Evolutionary conservation across 2,113 vertebrate species (phyloP).

Genomic region (Pterocles gutturalis): DNA sequence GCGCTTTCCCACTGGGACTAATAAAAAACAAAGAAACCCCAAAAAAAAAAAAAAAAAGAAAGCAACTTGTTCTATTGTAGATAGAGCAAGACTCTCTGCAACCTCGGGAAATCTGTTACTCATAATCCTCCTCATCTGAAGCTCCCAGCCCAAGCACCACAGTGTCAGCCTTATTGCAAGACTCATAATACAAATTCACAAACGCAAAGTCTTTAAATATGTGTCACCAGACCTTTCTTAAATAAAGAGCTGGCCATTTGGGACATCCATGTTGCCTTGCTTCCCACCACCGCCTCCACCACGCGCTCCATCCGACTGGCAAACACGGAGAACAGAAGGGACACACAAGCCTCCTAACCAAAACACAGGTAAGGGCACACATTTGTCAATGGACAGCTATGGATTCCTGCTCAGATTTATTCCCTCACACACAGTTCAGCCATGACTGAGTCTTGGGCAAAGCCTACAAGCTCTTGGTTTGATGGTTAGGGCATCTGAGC

Average conservation of each 20-base stretch:
- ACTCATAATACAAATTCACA: not conserved
- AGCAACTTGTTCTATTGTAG: not conserved
- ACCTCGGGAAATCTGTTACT: constrained; percentile 38
- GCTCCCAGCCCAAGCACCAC: not conserved
- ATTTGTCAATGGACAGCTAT: rapidly evolving
- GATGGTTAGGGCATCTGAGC: not conserved
- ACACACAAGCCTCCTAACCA: not conserved
- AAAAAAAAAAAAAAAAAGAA: not conserved
- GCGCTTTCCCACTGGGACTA: not conserved
- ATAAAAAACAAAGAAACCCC: constrained; percentile 34
- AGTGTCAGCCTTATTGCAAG: not conserved
- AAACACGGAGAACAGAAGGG: not conserved
- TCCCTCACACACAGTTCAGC: not conserved
- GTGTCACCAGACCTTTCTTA: not conserved
- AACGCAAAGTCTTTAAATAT: not conserved
- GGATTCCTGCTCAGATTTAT: not conserved
- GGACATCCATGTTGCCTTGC: rapidly evolving
- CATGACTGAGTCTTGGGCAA: not conserved
- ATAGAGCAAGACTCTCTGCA: constrained; percentile 1
- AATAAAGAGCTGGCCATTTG: not conserved
- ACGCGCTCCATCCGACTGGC: rapidly evolving
- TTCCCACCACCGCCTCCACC: not conserved
- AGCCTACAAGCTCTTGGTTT: not conserved
- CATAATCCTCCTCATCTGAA: not conserved
- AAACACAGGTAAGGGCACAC: rapidly evolving